Evolutionary conservation across 2,113 vertebrate species (phyloP), one percentile per base, ranked within the genome.

Genomic region (Pterocles gutturalis): DNA sequence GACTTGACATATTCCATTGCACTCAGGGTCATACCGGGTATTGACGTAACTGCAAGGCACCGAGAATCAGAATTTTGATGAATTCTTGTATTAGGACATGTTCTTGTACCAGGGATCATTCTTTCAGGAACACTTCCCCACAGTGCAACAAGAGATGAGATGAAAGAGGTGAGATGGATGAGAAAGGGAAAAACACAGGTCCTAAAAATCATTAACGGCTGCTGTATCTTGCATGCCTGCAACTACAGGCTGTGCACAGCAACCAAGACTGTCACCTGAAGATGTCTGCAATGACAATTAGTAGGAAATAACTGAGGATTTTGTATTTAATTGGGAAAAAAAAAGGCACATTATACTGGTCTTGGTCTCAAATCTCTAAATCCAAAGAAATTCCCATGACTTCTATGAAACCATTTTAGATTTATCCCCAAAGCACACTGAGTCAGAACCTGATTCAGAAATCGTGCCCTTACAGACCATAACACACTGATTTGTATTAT

Each of bases 21-120:
- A 14, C 45, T 53, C 33, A 33, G n/a, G 64, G 18, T 41, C 33
- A 21, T 15, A 73, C 10, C 0, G 1, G 11, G 17, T 18, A n/a
- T 2, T 22, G 24, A 14, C 29, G 22, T 10, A 58, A 61, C 5
- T 21, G 33, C 29, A 73, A 58, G 5, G 36, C 29, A 38, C 0
- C 5, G 11, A 66, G 58, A 58, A 82, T 5, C 24, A 54, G 41
- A 34, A 76, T 51, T 31, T 21, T 25, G 41, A 75, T 0, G 0
- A 79, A 31, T 46, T n/a, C 15, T 54, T 41, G 1, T 17, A 48
- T 53, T 28, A 53, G 41, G 41, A 41, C 41, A 41, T 13, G 26
- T 45, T n/a, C 14, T 57, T 38, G 2, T 16, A 46, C 15, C 15
- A 46, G 53, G 14, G 28, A 53, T 29, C 7, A 13, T 48, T 84